Evolutionary conservation across 2,113 vertebrate genomes (phyloP).

Genomic region (Anolis sagrei): DNA sequence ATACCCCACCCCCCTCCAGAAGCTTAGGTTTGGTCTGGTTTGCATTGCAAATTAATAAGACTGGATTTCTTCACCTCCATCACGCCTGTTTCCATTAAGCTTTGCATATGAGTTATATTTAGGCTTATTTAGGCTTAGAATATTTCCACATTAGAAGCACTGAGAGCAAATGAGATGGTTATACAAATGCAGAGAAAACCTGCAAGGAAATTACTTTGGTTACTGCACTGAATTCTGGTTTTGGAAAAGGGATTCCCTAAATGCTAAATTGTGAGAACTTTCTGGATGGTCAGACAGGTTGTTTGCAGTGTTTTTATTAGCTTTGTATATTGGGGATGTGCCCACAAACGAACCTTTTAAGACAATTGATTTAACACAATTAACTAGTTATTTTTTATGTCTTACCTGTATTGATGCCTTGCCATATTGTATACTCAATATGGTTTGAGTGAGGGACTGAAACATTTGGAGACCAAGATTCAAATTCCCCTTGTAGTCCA

Average conservation of each 20-base stretch:
- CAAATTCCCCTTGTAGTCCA: too few relatives aligned
- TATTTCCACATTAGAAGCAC: background rate
- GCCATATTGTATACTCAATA: background rate
- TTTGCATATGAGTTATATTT: conserved; percentile 18
- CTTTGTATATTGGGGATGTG: background rate
- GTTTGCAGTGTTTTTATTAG: background rate
- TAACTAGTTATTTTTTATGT: background rate
- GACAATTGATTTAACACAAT: background rate
- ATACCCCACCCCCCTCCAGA: background rate
- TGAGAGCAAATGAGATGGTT: conserved; percentile 3
- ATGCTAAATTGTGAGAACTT: background rate
- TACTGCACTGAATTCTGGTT: background rate
- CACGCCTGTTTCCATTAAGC: background rate
- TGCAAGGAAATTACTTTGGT: background rate
- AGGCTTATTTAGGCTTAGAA: background rate
- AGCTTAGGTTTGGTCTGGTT: background rate
- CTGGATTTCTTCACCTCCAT: background rate
- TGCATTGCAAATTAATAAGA: conserved; percentile 17
- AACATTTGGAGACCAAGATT: too few relatives aligned
- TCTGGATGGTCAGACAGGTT: background rate
- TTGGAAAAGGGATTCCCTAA: background rate
- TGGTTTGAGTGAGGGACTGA: too few relatives aligned
- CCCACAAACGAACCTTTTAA: background rate
- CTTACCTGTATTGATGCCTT: background rate
- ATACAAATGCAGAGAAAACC: background rate